Conservation (phyloP, 1,140 invertebrate species). For the Aplysia californica region DNA sequence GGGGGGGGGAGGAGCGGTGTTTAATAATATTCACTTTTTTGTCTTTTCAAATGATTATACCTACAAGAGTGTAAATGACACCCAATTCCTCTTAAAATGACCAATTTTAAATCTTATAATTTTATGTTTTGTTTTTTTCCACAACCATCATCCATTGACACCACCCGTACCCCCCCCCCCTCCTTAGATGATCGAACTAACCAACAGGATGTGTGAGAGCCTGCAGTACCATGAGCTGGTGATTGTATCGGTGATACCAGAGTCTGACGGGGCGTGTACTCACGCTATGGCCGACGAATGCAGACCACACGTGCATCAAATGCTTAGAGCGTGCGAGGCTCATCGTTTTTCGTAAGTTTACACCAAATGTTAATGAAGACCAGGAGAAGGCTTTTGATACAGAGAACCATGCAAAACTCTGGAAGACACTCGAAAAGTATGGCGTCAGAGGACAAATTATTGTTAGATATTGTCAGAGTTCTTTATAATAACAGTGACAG, state of each 20-base stretch:
- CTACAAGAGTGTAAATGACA: too few species aligned
- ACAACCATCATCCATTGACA: background rate
- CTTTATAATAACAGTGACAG: background rate
- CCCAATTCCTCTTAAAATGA: too few species aligned
- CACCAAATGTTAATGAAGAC: background rate
- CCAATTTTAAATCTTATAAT: too few species aligned
- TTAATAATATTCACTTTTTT: too few species aligned
- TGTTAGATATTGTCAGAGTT: too few species aligned
- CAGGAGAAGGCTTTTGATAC: too few species aligned
- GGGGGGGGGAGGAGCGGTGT: too few species aligned
- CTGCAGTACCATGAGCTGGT: background rate
- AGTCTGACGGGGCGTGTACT: background rate
- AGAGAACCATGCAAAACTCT: too few species aligned
- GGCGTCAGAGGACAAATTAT: too few species aligned
- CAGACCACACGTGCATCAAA: background rate
- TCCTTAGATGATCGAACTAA: background rate
- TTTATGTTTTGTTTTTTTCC: too few species aligned
- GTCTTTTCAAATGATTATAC: too few species aligned
- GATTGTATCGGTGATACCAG: background rate
- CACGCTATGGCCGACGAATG: background rate
- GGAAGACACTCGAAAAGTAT: too few species aligned
- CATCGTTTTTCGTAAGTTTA: slow-evolving; percentile 3
- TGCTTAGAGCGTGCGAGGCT: slow-evolving; percentile 3
- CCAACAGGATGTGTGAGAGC: background rate
- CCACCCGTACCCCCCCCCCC: background rate